These are phyloP conservation scores for Phalacrocorax pelagicus DNA, from an alignment of 2,113 vertebrate genomes.

Conservation along the genomic window DNA sequence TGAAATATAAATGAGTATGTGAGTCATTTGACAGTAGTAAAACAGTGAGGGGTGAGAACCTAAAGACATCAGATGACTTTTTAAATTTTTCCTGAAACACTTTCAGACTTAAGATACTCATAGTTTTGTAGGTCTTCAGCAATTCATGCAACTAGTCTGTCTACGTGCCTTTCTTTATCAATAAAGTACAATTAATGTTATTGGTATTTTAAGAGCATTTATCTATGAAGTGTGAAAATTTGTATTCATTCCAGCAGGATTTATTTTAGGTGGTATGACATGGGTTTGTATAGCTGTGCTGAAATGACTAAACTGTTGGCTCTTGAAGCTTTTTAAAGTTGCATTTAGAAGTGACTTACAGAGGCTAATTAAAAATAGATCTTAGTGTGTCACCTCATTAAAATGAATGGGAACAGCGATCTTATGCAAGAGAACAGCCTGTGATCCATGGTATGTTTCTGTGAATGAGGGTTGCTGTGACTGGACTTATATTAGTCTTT, in stretches of 20 bases:
- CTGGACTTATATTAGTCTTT: neutral
- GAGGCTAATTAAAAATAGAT: conserved; percentile 49
- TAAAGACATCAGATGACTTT: neutral
- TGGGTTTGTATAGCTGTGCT: neutral
- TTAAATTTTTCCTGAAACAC: neutral
- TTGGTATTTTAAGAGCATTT: neutral
- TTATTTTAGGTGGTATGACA: neutral
- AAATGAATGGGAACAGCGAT: conserved; percentile 24
- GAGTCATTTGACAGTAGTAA: neutral
- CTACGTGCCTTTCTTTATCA: neutral
- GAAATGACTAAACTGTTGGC: conserved; percentile 18
- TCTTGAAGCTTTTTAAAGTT: neutral
- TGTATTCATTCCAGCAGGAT: neutral
- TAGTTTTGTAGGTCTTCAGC: neutral
- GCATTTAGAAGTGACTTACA: conserved; percentile 10
- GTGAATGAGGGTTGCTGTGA: neutral
- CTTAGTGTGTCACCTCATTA: conserved; percentile 50
- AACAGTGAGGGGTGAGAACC: neutral
- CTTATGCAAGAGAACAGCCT: conserved; percentile 14
- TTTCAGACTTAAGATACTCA: neutral
- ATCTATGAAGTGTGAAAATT: neutral
- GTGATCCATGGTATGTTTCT: neutral
- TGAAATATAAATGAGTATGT: neutral
- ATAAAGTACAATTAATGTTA: neutral
- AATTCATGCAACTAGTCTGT: neutral